A percentile compares a stretch with the other conserved stretches of the same genome.
phyloP scores from a whole-genome alignment of 2,113 vertebrate genomes.

The Bostrychus sinensis region DNA sequence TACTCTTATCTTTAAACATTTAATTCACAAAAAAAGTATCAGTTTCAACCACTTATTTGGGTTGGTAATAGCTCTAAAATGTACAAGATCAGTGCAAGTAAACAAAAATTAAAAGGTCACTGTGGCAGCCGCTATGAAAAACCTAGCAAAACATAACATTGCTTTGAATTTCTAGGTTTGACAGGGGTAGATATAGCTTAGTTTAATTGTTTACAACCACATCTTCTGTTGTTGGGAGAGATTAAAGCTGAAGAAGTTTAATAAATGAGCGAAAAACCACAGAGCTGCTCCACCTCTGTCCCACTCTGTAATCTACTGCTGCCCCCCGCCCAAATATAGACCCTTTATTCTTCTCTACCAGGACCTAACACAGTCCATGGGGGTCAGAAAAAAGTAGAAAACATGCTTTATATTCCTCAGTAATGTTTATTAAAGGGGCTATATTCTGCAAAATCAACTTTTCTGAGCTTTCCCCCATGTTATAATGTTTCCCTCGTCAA shows the following conservation, averaged over 20 bases:
- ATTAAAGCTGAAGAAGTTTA: background rate
- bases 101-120: too few relatives aligned
- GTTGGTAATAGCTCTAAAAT: background rate
- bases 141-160: too few relatives aligned
- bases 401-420: background rate
- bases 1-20: background rate
- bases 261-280: slow-evolving; percentile 10
- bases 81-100: too few relatives aligned
- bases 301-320: slow-evolving; percentile 15
- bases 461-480: too few relatives aligned
- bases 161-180: too few relatives aligned
- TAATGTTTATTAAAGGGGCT: too few relatives aligned
- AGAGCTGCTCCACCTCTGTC: slow-evolving; percentile 9
- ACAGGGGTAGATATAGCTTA: too few relatives aligned
- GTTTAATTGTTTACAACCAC: background rate
- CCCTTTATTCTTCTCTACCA: background rate
- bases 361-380: background rate
- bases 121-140: too few relatives aligned
- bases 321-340: background rate
- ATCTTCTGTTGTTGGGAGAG: background rate
- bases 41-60: background rate
- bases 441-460: too few relatives aligned
- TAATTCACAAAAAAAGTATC: background rate
- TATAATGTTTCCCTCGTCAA: too few relatives aligned
- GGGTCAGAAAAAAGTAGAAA: background rate